Evolutionary conservation across 2,888 invertebrate species (phyloP).

Genomic region (Micoletzkya japonica): DNA sequence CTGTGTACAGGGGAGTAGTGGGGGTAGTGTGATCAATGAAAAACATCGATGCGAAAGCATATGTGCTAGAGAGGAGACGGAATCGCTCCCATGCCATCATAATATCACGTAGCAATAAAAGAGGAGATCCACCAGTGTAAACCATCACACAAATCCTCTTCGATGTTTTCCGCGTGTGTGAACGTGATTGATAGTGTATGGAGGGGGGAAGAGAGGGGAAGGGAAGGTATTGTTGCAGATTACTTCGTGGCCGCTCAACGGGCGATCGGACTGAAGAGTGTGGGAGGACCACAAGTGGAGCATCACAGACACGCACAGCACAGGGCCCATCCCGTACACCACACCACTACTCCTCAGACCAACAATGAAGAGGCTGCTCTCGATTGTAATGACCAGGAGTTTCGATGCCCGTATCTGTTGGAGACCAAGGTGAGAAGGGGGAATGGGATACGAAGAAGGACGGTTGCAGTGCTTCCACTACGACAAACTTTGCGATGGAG

Average conservation of each 20-base stretch:
- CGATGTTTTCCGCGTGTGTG: background rate
- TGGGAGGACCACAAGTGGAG: background rate
- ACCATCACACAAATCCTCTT: no score
- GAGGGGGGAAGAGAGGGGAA: no score
- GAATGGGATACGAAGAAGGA: background rate
- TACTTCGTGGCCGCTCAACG: constrained; percentile 47
- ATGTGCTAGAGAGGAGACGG: no score
- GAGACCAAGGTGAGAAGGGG: constrained; percentile 29
- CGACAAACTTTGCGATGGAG: constrained; percentile 76
- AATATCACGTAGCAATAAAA: no score
- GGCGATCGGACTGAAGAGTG: background rate
- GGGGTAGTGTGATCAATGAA: no score
- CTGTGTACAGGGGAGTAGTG: no score
- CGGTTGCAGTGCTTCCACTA: constrained; percentile 76
- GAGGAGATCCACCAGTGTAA: no score
- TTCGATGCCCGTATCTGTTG: constrained; percentile 46
- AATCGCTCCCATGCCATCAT: no score
- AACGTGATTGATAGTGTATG: background rate
- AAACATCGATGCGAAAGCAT: no score
- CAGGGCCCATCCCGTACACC: background rate
- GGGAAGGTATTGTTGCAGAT: constrained; percentile 37
- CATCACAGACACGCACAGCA: no score
- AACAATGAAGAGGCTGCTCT: constrained; percentile 28
- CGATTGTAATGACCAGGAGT: constrained; percentile 54
- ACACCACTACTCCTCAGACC: background rate